A percentile compares a stretch with the other conserved stretches of the same genome.
Evolutionary conservation across 2,797 vertebrate species (phyloP).

Genomic region (Mallotus villosus): DNA sequence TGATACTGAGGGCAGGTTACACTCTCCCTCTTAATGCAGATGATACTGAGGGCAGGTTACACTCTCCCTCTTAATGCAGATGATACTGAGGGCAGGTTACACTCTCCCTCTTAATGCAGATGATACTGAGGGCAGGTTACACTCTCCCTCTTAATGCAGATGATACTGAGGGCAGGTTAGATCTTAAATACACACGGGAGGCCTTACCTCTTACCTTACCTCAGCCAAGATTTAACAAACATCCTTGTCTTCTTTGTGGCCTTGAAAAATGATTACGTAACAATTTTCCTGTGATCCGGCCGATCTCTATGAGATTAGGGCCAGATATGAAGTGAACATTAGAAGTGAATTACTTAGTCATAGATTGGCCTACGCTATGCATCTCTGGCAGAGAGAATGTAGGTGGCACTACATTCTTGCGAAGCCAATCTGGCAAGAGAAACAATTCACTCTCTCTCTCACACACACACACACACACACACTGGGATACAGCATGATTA

Average conservation of each 20-base stretch:
- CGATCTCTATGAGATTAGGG: constrained; percentile 17
- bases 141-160: constrained; percentile 9
- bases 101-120: constrained; percentile 5
- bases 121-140: neutral
- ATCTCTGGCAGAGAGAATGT: constrained; percentile 11
- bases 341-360: constrained; percentile 39
- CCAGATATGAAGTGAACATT: constrained; percentile 37
- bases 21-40: constrained; percentile 5
- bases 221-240: constrained; percentile 44
- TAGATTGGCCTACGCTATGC: constrained; percentile 18
- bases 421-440: constrained; percentile 9
- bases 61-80: constrained; percentile 5
- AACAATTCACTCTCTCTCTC: neutral
- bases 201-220: constrained; percentile 24
- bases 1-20: too few relatives aligned
- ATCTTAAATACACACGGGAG: neutral
- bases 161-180: neutral
- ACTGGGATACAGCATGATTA: constrained; percentile 31
- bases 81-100: too few relatives aligned
- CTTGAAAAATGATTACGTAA: constrained; percentile 39
- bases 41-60: too few relatives aligned
- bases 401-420: neutral
- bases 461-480: constrained; percentile 4
- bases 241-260: constrained; percentile 2
- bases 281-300: constrained; percentile 19